These are phyloP conservation scores for Cremastobaeus sp. DNA, from an alignment of 2,888 invertebrate species.

Conservation along the genomic window DNA sequence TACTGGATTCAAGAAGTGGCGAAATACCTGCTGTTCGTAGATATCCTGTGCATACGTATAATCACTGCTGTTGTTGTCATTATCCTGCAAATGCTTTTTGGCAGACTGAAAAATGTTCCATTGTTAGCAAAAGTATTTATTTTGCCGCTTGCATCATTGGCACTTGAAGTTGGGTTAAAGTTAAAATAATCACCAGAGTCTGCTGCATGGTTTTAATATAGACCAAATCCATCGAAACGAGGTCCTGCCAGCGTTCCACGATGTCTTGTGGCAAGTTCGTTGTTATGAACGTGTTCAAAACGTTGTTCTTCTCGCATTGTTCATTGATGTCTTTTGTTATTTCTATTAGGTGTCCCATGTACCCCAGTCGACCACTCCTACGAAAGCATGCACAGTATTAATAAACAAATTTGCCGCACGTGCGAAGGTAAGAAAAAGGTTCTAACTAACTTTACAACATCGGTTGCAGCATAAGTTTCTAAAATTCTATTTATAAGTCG, in stretches of 20 bases:
- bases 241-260: constrained; percentile 71
- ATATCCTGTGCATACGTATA: constrained; percentile 45
- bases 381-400: constrained; percentile 26
- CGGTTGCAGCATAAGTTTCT: constrained; percentile 89
- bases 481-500: constrained; percentile 88
- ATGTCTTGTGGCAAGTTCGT: constrained; percentile 79
- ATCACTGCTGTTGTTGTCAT: constrained; percentile 46
- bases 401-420: not conserved
- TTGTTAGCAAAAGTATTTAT: not conserved
- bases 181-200: constrained; percentile 67
- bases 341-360: constrained; percentile 84
- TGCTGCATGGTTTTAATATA: constrained; percentile 74
- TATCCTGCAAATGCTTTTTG: constrained; percentile 43
- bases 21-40: constrained; percentile 39
- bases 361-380: constrained; percentile 81
- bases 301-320: constrained; percentile 80
- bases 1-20: not conserved
- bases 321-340: constrained; percentile 81
- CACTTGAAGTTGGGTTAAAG: not conserved
- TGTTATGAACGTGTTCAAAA: constrained; percentile 80
- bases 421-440: too few species aligned
- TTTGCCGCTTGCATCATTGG: too few species aligned
- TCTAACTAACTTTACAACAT: constrained; percentile 84
- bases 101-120: constrained; percentile 47
- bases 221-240: constrained; percentile 68